Evolutionary conservation across 2,797 vertebrate genomes (phyloP).

Genomic region (Chrosomus eos): DNA sequence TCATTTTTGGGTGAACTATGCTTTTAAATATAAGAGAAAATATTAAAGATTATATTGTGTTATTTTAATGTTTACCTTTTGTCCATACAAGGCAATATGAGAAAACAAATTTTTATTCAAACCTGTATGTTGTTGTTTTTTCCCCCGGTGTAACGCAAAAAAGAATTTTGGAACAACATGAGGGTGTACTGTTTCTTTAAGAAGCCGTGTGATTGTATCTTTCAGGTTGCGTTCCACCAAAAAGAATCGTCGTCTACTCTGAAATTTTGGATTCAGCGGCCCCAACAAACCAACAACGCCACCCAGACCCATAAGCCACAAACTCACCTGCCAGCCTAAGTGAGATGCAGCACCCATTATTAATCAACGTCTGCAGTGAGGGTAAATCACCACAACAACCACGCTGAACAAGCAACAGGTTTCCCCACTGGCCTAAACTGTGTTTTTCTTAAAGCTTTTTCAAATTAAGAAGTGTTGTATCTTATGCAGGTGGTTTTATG

Average conservation of each 20-base stretch:
- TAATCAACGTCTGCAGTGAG: constrained; percentile 22
- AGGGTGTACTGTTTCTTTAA: not conserved
- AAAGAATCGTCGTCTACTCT: constrained; percentile 23
- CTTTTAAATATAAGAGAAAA: not conserved
- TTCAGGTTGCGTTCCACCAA: constrained; percentile 31
- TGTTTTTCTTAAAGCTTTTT: constrained; percentile 55
- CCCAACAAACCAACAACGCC: not conserved
- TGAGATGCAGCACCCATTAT: constrained; percentile 33
- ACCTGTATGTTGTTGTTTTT: too few relatives aligned
- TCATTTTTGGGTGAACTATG: not conserved
- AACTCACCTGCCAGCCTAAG: constrained; percentile 32
- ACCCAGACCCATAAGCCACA: constrained; percentile 41
- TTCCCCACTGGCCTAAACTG: constrained; percentile 44
- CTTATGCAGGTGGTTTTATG: constrained; percentile 46
- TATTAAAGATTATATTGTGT: too few relatives aligned
- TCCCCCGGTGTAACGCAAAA: too few relatives aligned
- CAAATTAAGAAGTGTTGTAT: constrained; percentile 49
- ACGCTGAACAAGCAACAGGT: constrained; percentile 13
- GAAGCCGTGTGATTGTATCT: not conserved
- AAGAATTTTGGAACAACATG: too few relatives aligned
- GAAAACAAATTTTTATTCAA: not conserved
- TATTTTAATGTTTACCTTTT: not conserved
- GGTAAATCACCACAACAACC: constrained; percentile 15
- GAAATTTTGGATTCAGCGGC: constrained; percentile 14
- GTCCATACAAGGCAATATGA: not conserved